These are phyloP conservation scores for Plagodis pulveraria DNA, from an alignment of 2,888 invertebrate genomes.

Conservation along the genomic window DNA sequence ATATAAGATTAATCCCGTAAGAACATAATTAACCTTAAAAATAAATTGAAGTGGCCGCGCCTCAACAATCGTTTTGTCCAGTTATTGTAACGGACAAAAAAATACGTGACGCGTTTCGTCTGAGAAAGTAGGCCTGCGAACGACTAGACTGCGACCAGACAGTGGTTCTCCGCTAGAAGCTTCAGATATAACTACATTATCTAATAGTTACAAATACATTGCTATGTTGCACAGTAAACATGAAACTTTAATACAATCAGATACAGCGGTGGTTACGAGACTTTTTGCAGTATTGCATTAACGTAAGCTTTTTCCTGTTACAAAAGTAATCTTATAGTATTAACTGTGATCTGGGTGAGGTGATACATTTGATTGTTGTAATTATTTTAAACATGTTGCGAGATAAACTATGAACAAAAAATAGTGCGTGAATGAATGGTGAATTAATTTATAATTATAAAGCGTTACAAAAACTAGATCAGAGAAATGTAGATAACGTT, in stretches of 20 bases:
- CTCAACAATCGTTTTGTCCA: constrained; percentile 63
- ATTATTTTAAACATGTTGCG: constrained; percentile 22
- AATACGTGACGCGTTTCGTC: constrained; percentile 60
- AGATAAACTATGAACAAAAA: neutral
- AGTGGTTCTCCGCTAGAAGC: constrained; percentile 32
- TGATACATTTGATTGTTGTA: constrained; percentile 26
- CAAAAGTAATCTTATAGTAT: constrained; percentile 24
- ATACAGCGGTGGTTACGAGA: constrained; percentile 15
- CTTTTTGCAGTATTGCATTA: constrained; percentile 9
- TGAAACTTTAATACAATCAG: neutral
- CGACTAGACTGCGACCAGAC: constrained; percentile 79
- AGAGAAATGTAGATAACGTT: too few relatives aligned
- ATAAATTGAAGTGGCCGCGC: constrained; percentile 64
- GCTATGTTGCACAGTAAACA: constrained; percentile 19
- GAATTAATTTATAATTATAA: too few relatives aligned
- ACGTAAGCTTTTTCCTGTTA: constrained; percentile 22
- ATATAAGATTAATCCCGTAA: constrained; percentile 48
- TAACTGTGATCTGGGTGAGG: constrained; percentile 9
- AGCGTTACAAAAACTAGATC: too few relatives aligned
- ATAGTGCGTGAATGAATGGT: neutral
- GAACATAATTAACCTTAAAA: constrained; percentile 59
- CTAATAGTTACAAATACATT: constrained; percentile 36
- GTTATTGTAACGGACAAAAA: constrained; percentile 71
- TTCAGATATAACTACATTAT: constrained; percentile 16
- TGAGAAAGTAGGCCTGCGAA: constrained; percentile 74